These are phyloP conservation scores for Eristalis arbustorum DNA, from an alignment of 2,888 invertebrate species.

Conservation along the genomic window DNA sequence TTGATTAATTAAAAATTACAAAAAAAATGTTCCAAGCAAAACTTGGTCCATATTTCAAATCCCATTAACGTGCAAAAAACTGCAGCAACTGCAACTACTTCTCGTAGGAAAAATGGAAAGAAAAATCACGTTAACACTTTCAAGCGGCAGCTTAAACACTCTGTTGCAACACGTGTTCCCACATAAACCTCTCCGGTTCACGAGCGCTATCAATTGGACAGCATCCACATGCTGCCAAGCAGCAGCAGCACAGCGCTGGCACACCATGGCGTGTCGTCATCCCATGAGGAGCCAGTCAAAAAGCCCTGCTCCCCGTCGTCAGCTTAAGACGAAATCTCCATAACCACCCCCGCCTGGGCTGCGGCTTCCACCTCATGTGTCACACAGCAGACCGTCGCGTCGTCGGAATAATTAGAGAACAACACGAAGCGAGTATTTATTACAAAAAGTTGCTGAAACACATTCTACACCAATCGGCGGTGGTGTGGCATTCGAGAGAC, in stretches of 20 bases:
- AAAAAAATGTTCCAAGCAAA: no score
- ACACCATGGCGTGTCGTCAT: slow-evolving; percentile 17
- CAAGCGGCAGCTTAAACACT: not conserved
- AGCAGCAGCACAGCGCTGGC: not conserved
- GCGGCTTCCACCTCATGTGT: not conserved
- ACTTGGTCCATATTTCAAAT: not conserved
- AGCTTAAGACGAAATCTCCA: not conserved
- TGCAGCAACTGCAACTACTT: not conserved
- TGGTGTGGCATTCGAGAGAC: slow-evolving; percentile 15
- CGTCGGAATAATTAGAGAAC: slow-evolving; percentile 58
- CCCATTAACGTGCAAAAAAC: not conserved
- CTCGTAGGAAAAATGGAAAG: slow-evolving; percentile 3
- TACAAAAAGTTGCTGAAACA: slow-evolving; percentile 66
- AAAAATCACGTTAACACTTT: slow-evolving; percentile 23
- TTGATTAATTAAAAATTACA: no score
- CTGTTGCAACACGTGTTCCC: slow-evolving; percentile 46
- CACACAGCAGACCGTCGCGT: not conserved
- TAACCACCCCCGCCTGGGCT: not conserved
- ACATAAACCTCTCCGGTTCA: slow-evolving; percentile 33
- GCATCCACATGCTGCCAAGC: slow-evolving; percentile 41
- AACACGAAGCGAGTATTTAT: slow-evolving; percentile 66
- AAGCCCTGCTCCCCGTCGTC: slow-evolving; percentile 21
- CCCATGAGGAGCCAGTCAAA: slow-evolving; percentile 32
- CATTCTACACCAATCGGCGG: slow-evolving; percentile 25
- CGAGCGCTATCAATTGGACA: slow-evolving; percentile 33